Evolutionary conservation across 2,113 vertebrate genomes (phyloP).

Genomic region (Colistium nudipinnis): DNA sequence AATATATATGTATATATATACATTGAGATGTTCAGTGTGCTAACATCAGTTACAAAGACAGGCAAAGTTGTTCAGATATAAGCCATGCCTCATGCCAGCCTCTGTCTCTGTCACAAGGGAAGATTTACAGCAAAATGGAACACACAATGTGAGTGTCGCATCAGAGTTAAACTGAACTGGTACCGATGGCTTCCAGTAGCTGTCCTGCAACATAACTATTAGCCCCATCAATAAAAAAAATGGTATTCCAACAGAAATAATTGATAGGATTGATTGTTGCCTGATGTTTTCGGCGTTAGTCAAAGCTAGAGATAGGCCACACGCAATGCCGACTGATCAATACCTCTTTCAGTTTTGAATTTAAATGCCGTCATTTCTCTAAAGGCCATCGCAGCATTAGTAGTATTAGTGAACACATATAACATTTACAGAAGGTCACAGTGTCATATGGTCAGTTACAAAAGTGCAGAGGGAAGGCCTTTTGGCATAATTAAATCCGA

Average conservation of each 20-base stretch:
- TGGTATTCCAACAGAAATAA: not conserved
- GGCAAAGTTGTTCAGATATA: too few relatives aligned
- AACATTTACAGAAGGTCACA: conserved; percentile 43
- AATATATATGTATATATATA: too few relatives aligned
- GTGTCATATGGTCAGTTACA: conserved; percentile 18
- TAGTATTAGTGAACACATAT: not conserved
- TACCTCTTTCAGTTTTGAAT: conserved; percentile 33
- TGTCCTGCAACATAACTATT: too few relatives aligned
- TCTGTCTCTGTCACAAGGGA: not conserved
- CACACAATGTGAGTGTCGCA: not conserved
- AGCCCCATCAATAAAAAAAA: not conserved
- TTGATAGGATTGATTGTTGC: not conserved
- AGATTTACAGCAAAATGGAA: not conserved
- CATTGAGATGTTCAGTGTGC: not conserved
- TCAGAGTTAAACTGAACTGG: not conserved
- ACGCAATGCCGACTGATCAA: conserved; percentile 26
- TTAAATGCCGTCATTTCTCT: conserved; percentile 23
- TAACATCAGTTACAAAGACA: conserved; percentile 13
- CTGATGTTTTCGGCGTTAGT: conserved; percentile 23
- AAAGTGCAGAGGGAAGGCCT: conserved; percentile 18
- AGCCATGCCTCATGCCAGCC: too few relatives aligned
- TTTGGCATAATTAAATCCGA: conserved; percentile 35
- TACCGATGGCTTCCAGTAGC: too few relatives aligned
- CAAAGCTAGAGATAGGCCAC: conserved; percentile 1
- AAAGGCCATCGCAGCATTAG: conserved; percentile 54